These are phyloP conservation scores for Cephus cinctus DNA, from an alignment of 1,140 invertebrate species.

Conservation along the genomic window DNA sequence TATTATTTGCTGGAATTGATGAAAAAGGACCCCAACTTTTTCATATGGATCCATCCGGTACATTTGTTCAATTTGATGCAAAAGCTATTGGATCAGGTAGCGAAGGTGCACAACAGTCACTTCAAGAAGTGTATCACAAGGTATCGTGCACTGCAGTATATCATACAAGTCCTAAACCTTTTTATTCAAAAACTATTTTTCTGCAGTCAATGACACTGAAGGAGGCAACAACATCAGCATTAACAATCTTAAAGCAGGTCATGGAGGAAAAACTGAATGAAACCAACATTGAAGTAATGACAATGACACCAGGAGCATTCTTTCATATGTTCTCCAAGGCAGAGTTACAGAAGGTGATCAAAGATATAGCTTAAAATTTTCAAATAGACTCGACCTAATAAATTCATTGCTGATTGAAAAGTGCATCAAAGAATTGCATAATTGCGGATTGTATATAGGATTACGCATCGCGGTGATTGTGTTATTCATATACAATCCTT, in stretches of 20 bases:
- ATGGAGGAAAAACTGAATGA: constrained; percentile 99
- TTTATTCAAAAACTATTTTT: constrained; percentile 22
- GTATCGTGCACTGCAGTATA: too few species aligned
- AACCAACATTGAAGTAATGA: constrained; percentile 97
- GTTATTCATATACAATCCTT: constrained; percentile 13
- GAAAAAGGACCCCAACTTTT: constrained; percentile 85
- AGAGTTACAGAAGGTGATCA: constrained; percentile 88
- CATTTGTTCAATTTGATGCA: constrained; percentile 96
- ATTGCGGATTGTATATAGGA: constrained; percentile 7
- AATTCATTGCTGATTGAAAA: background rate
- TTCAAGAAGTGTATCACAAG: constrained; percentile 85
- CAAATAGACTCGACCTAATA: constrained; percentile 2
- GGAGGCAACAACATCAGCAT: constrained; percentile 87
- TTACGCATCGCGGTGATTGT: constrained; percentile 11
- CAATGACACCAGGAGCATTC: constrained; percentile 79
- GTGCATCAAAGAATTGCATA: constrained; percentile 1
- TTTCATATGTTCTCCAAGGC: constrained; percentile 92
- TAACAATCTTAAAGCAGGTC: constrained; percentile 97
- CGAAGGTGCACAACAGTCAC: constrained; percentile 97
- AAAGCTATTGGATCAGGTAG: constrained; percentile 99
- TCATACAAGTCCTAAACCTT: too few species aligned
- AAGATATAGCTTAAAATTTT: constrained; percentile 65
- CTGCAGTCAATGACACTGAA: constrained; percentile 93
- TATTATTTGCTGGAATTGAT: constrained; percentile 85
- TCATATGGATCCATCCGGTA: constrained; percentile 98